Base-by-base conservation (phyloP, 2,888 invertebrate species). In the Luperina testacea region DNA sequence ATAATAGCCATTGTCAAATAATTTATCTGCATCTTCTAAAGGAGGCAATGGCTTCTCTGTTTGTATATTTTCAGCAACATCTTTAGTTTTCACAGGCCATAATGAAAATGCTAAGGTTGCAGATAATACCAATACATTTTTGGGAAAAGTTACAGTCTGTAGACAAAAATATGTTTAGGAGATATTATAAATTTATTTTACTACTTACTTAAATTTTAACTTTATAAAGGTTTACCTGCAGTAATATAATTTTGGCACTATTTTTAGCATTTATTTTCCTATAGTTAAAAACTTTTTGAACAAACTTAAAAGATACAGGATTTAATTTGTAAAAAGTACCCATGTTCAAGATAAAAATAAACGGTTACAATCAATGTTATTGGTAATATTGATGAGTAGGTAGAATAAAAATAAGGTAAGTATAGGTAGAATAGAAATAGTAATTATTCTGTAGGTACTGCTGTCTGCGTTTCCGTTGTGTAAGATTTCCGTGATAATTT, bases 1-100 rank as follows among this genome's bases (percentile, higher is more conserved):
- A 93, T 97, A 98, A 85, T 97, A 97, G 68, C 97, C 97, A 90
- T 97, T 97, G 81, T 98, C 97, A 93, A 97, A 98, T 72, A 98
- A 94, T 76, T 96, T 95, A 94, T 98, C 98, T 20, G 98, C 98
- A 90, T 97, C 97, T 83, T 97, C 94, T 71, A 98, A 87, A 59
- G 97, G 85, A 77, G 97, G 79, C 51, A 83, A 64, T 69, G 93
- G 77, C 93, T 93, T 69, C 94, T 91, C 81, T 89, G 90, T 32
- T 87, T 87, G 9, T 42, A 32, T 76, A 88, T 91, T 77, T 81
- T 91, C 90, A 74, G 81, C 79, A 61, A 51, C 24, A 65, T 85
- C 84, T 85, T 90, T 88, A 20, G 78, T 92, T 83, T 90, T 95
- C n/a, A 93, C 71, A 51, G 96, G 94, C 96, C 97, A 96, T 72